phyloP scores from a whole-genome alignment of 2,888 invertebrate genomes.

The Thereva nobilitata region DNA sequence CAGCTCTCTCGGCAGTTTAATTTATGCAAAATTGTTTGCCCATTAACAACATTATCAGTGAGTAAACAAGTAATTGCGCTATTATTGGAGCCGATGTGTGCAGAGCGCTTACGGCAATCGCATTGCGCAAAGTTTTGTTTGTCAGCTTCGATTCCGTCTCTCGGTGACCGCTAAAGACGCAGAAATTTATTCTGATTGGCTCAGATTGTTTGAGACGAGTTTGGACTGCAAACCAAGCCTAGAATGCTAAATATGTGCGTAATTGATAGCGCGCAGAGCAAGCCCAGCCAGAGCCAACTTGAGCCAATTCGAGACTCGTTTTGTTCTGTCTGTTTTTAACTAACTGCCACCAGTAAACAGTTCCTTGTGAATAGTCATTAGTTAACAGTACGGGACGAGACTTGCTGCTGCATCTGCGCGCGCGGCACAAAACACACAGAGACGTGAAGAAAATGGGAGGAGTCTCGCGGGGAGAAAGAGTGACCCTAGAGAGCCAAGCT shows the following conservation, averaged over 20 bases:
- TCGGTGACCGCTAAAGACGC: slow-evolving; percentile 4
- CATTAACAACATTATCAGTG: slow-evolving; percentile 46
- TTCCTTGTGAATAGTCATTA: slow-evolving; percentile 22
- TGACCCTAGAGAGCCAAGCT: slow-evolving; percentile 26
- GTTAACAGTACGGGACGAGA: slow-evolving; percentile 16
- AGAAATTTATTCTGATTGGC: slow-evolving; percentile 36
- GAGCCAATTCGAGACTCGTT: not conserved
- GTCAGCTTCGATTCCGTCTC: not conserved
- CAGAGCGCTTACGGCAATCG: not conserved
- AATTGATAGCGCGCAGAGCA: slow-evolving; percentile 30
- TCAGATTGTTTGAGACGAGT: slow-evolving; percentile 34
- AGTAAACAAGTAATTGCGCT: slow-evolving; percentile 46
- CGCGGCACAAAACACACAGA: not conserved
- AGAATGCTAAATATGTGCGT: slow-evolving; percentile 36
- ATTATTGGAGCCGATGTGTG: slow-evolving; percentile 33
- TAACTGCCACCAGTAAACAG: no score
- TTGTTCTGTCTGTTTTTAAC: no score
- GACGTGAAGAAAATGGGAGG: slow-evolving; percentile 33
- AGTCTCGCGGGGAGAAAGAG: slow-evolving; percentile 10
- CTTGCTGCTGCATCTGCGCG: slow-evolving; percentile 3
- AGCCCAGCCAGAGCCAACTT: slow-evolving; percentile 10
- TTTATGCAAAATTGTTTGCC: slow-evolving; percentile 47
- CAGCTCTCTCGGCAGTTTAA: slow-evolving; percentile 40
- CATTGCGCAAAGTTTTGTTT: not conserved
- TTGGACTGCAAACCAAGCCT: slow-evolving; percentile 27